These are phyloP conservation scores for Trididemnum miniatum DNA, from an alignment of 23 tunicate species.

Conservation along the genomic window DNA sequence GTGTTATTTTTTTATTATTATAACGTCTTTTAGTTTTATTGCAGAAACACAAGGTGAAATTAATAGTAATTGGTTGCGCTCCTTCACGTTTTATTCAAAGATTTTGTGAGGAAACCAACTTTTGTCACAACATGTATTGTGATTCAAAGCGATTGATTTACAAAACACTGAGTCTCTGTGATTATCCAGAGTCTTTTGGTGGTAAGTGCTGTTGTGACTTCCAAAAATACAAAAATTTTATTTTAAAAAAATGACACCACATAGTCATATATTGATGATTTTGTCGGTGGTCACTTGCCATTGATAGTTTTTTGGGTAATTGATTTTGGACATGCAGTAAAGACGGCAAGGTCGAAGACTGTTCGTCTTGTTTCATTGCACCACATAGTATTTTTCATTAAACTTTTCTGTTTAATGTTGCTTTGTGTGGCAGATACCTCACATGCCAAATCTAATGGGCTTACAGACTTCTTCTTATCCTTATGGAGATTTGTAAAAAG, in stretches of 20 bases:
- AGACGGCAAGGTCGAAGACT: background rate
- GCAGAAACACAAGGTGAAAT: conserved; percentile 29
- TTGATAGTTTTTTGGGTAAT: too few species aligned
- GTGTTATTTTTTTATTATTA: too few species aligned
- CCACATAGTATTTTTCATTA: too few species aligned
- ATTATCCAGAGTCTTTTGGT: conserved; percentile 15
- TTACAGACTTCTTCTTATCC: conserved; percentile 59
- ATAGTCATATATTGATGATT: too few species aligned
- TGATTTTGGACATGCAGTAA: too few species aligned
- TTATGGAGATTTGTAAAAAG: conserved; percentile 65
- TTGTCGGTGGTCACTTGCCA: too few species aligned
- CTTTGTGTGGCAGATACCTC: conserved; percentile 53
- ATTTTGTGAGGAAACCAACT: conserved; percentile 76
- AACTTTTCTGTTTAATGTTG: too few species aligned
- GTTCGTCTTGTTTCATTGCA: too few species aligned
- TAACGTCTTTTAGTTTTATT: too few species aligned
- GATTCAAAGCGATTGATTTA: conserved; percentile 66
- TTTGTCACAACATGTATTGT: conserved; percentile 62
- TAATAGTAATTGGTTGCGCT: conserved; percentile 67
- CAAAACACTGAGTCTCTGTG: conserved; percentile 36
- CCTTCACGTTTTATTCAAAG: conserved; percentile 59
- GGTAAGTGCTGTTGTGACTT: too few species aligned
- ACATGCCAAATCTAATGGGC: conserved; percentile 55
- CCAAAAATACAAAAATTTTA: too few species aligned
- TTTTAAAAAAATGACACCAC: too few species aligned